A percentile compares a stretch with the other conserved stretches of the same genome.
Evolutionary conservation across 1,140 invertebrate genomes (phyloP).

Genomic region (Micrasema minimum): DNA sequence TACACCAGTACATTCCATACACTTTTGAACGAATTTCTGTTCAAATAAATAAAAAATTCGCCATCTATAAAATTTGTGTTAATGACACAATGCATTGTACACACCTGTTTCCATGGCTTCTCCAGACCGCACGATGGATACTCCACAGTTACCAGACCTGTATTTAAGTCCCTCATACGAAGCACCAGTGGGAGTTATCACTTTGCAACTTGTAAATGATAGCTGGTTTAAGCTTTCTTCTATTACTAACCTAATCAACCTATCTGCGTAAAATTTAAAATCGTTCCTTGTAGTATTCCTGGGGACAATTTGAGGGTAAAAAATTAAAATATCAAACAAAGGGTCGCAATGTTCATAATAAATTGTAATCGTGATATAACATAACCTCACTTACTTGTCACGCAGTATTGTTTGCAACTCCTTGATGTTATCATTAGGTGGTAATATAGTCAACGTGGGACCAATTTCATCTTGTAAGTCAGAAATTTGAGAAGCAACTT

Average conservation of each 20-base stretch:
- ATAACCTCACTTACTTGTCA: conserved; percentile 82
- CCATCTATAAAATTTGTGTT: no score
- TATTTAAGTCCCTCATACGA: conserved; percentile 93
- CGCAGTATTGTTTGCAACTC: conserved; percentile 95
- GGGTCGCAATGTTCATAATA: neutral
- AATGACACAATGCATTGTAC: no score
- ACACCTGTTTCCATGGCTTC: conserved; percentile 97
- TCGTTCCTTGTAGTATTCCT: conserved; percentile 94
- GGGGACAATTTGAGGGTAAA: conserved; percentile 59
- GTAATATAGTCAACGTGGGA: conserved; percentile 81
- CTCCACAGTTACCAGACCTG: conserved; percentile 96
- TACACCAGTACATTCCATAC: no score
- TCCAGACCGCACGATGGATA: conserved; percentile 94
- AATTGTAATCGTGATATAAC: conserved; percentile 27
- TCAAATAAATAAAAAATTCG: no score
- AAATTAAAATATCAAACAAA: neutral
- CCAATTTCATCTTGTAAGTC: conserved; percentile 41
- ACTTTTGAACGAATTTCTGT: no score
- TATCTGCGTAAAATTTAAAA: conserved; percentile 98
- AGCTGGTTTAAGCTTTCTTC: conserved; percentile 98
- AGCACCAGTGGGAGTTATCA: conserved; percentile 93
- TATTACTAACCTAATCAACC: conserved; percentile 93
- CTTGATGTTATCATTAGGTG: conserved; percentile 87
- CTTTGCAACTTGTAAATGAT: conserved; percentile 88
- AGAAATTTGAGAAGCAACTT: neutral